A percentile compares a stretch with the other conserved stretches of the same genome.
phyloP scores from a whole-genome alignment of 2,113 vertebrate genomes.

The Ardeotis arabs region DNA sequence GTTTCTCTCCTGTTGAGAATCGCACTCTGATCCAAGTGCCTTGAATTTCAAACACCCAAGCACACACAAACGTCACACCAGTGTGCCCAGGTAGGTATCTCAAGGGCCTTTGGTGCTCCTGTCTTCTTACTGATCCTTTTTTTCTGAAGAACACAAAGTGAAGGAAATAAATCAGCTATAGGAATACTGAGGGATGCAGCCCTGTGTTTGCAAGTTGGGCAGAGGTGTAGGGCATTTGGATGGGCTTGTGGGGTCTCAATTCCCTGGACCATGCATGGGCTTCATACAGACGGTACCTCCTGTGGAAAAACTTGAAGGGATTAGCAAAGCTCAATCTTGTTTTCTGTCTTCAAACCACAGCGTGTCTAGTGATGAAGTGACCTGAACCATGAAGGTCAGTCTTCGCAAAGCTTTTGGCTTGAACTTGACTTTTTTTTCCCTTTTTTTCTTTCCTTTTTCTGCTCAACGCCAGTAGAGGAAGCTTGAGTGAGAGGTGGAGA shows the following conservation, averaged over 20 bases:
- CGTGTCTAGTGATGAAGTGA: not conserved
- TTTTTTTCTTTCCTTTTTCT: not conserved
- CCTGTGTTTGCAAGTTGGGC: not conserved
- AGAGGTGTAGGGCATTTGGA: not conserved
- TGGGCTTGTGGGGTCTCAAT: accelerated
- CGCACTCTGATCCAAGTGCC: not conserved
- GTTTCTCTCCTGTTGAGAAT: not conserved
- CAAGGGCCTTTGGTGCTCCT: not conserved
- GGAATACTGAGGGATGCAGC: not conserved
- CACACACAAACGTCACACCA: too few relatives aligned
- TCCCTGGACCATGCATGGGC: accelerated
- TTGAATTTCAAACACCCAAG: not conserved
- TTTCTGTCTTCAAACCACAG: not conserved
- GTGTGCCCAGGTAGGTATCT: too few relatives aligned
- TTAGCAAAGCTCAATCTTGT: not conserved
- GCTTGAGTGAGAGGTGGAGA: not conserved
- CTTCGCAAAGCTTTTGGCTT: not conserved
- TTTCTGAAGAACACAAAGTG: not conserved
- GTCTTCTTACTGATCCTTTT: accelerated
- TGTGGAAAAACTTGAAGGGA: accelerated
- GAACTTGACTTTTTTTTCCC: not conserved
- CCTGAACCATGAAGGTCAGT: accelerated
- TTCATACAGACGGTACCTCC: not conserved
- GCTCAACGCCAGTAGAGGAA: not conserved
- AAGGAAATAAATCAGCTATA: accelerated